phyloP scores from a whole-genome alignment of 2,888 invertebrate species.

The Drosophila tanythrix region DNA sequence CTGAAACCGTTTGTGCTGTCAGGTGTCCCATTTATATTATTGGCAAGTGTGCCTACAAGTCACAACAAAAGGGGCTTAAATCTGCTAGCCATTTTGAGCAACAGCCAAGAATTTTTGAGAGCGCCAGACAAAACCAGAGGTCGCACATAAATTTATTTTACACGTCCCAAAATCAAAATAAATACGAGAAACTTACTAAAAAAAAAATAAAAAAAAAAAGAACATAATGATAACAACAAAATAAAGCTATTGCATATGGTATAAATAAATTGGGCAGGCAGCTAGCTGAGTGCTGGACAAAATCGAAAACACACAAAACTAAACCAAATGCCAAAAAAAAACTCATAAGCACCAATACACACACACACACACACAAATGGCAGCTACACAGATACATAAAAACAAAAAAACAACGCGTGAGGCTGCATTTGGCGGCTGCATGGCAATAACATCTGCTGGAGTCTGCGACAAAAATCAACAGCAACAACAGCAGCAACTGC shows the following conservation, averaged over 20 bases:
- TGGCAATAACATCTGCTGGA: slow-evolving; percentile 32
- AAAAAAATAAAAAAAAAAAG: neutral
- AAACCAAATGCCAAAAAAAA: slow-evolving; percentile 1
- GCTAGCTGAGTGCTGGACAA: slow-evolving; percentile 1
- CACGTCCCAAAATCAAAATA: slow-evolving; percentile 13
- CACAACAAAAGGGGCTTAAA: slow-evolving; percentile 2
- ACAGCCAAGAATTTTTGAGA: slow-evolving; percentile 32
- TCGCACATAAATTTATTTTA: slow-evolving; percentile 56
- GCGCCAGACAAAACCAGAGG: slow-evolving; percentile 22
- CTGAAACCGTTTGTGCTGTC: neutral
- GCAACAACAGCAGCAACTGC: slow-evolving; percentile 8
- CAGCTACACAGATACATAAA: slow-evolving; percentile 1
- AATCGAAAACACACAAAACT: slow-evolving; percentile 13
- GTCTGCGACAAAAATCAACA: slow-evolving; percentile 13
- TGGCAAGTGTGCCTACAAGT: slow-evolving; percentile 4
- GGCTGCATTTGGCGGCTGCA: slow-evolving; percentile 43
- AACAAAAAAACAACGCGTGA: neutral
- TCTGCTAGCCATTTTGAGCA: slow-evolving; percentile 28
- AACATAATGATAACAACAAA: slow-evolving; percentile 7
- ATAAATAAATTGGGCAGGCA: slow-evolving; percentile 27
- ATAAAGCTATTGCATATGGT: slow-evolving; percentile 22
- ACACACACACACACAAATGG: neutral
- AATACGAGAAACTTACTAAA: neutral
- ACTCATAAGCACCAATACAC: neutral
- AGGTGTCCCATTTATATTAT: slow-evolving; percentile 14